These are phyloP conservation scores for Ctenochaetus hawaiiensis DNA, from an alignment of 2,797 vertebrate genomes.

Conservation along the genomic window DNA sequence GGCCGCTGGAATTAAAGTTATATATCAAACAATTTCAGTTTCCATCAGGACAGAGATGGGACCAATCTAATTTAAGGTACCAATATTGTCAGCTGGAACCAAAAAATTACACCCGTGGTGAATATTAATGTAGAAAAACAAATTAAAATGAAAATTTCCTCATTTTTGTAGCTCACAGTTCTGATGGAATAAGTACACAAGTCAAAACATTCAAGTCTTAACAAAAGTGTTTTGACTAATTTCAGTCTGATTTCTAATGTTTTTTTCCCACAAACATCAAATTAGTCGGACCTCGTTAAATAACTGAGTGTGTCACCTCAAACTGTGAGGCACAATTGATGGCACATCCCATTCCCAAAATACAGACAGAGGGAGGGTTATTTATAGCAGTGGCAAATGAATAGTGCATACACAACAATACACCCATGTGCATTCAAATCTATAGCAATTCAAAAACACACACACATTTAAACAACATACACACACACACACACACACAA, in stretches of 20 bases:
- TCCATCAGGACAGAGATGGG: neutral
- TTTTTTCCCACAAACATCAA: conserved; percentile 1
- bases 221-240: neutral
- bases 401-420: conserved; percentile 20
- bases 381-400: conserved; percentile 49
- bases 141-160: no score
- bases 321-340: conserved; percentile 35
- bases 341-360: conserved; percentile 36
- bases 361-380: conserved; percentile 31
- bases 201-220: neutral
- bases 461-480: neutral
- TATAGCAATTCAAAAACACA: conserved; percentile 13
- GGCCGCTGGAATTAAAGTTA: neutral
- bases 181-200: neutral
- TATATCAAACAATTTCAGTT: neutral
- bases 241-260: neutral
- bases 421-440: conserved; percentile 14
- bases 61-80: neutral
- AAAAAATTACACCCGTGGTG: neutral
- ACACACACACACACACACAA: conserved; percentile 7
- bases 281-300: conserved; percentile 20
- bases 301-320: conserved; percentile 16
- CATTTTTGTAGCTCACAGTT: neutral
- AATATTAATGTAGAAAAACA: no score
- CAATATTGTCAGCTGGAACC: neutral